phyloP scores from a whole-genome alignment of 2,113 vertebrate species.

The Emydura subglobosa region DNA sequence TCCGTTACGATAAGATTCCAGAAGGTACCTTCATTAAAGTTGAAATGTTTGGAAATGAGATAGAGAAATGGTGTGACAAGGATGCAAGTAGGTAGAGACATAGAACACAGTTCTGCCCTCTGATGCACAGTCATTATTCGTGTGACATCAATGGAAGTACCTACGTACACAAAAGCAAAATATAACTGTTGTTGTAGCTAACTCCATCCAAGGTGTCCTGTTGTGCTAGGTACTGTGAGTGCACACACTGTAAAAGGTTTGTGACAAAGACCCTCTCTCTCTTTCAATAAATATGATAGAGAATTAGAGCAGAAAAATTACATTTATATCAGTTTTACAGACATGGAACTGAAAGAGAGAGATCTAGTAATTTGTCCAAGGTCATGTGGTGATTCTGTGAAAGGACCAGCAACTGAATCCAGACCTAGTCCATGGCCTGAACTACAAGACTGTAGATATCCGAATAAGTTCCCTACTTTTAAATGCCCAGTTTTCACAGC shows the following conservation, averaged over 20 bases:
- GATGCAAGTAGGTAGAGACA: background rate
- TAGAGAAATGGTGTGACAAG: background rate
- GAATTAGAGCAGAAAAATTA: background rate
- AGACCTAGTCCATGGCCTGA: background rate
- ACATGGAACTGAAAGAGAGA: background rate
- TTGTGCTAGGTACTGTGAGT: background rate
- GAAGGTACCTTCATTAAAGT: background rate
- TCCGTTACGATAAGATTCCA: slow-evolving; percentile 46
- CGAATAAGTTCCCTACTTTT: background rate
- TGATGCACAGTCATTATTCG: background rate
- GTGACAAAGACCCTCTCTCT: background rate
- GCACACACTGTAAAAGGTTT: background rate
- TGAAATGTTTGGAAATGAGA: background rate
- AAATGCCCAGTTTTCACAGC: background rate
- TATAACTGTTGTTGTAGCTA: background rate
- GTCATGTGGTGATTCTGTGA: slow-evolving; percentile 9
- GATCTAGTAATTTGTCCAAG: background rate
- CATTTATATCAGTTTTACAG: background rate
- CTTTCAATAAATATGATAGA: accelerated
- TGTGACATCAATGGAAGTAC: background rate
- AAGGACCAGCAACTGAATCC: background rate
- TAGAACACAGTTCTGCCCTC: background rate
- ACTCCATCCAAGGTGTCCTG: accelerated
- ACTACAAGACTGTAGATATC: background rate
- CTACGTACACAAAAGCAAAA: background rate